These are phyloP conservation scores for Synanthedon formicaeformis DNA, from an alignment of 2,888 invertebrate species.

Conservation along the genomic window DNA sequence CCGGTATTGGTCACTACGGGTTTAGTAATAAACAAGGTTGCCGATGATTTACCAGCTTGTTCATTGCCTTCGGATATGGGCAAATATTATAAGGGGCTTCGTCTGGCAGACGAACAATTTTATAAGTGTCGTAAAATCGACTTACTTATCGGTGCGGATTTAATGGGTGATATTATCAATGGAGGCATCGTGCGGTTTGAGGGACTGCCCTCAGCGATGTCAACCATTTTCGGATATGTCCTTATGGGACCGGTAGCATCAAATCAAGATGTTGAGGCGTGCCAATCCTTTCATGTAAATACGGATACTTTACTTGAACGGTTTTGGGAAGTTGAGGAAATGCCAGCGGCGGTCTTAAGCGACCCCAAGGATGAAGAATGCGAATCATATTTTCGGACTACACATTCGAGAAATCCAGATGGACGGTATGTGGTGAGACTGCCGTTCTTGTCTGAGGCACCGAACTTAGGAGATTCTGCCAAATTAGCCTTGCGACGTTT, in stretches of 20 bases:
- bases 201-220: not conserved
- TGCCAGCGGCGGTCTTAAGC: not conserved
- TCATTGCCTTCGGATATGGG: too few relatives aligned
- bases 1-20: too few relatives aligned
- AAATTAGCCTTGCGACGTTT: not conserved
- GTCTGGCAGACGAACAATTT: not conserved
- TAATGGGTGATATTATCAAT: not conserved
- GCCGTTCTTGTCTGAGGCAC: not conserved
- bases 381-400: not conserved
- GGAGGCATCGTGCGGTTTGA: not conserved
- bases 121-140: not conserved
- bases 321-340: not conserved
- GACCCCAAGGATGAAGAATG: not conserved
- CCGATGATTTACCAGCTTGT: too few relatives aligned
- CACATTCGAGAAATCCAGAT: not conserved
- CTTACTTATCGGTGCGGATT: not conserved
- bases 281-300: not conserved
- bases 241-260: not conserved
- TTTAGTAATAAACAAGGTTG: too few relatives aligned
- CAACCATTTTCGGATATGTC: not conserved
- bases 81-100: not conserved
- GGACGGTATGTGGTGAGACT: not conserved
- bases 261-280: not conserved
- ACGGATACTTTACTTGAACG: not conserved
- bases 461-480: not conserved